Evolutionary conservation across 2,113 vertebrate species (phyloP).

Genomic region (Rhinogobius similis): DNA sequence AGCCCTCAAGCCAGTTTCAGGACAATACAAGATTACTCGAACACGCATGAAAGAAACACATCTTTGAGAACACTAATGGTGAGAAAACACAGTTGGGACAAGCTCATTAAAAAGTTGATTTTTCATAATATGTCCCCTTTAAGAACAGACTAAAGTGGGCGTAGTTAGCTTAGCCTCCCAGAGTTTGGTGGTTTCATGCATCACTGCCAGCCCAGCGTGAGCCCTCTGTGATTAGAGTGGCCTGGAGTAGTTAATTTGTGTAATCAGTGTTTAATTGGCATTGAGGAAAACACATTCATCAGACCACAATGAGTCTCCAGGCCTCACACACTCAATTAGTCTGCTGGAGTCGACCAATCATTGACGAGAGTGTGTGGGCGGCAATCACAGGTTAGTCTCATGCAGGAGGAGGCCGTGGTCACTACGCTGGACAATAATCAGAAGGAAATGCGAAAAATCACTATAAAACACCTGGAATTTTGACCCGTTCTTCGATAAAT

Average conservation of each 20-base stretch:
- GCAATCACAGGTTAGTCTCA: constrained; percentile 39
- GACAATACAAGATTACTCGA: too few relatives aligned
- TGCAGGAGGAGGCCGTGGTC: constrained; percentile 1
- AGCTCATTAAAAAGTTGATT: too few relatives aligned
- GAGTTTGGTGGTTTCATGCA: not conserved
- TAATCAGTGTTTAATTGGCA: constrained; percentile 75
- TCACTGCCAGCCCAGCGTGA: constrained; percentile 59
- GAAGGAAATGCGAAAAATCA: too few relatives aligned
- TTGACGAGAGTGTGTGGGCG: constrained; percentile 17
- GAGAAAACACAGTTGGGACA: too few relatives aligned
- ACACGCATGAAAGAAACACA: too few relatives aligned
- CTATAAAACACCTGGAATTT: too few relatives aligned
- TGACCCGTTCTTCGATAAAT: too few relatives aligned
- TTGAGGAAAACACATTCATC: constrained; percentile 75
- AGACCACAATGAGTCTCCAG: constrained; percentile 64
- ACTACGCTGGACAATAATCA: not conserved
- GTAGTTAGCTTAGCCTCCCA: not conserved
- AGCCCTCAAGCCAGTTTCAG: too few relatives aligned
- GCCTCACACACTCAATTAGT: constrained; percentile 61
- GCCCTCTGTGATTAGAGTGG: constrained; percentile 66
- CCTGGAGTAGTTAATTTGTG: constrained; percentile 72
- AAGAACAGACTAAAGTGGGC: too few relatives aligned
- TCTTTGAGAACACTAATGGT: too few relatives aligned
- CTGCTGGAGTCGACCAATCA: constrained; percentile 58
- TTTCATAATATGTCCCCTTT: too few relatives aligned